Base-by-base conservation (phyloP, 2,888 invertebrate species). In the Lycaena phlaeas region DNA sequence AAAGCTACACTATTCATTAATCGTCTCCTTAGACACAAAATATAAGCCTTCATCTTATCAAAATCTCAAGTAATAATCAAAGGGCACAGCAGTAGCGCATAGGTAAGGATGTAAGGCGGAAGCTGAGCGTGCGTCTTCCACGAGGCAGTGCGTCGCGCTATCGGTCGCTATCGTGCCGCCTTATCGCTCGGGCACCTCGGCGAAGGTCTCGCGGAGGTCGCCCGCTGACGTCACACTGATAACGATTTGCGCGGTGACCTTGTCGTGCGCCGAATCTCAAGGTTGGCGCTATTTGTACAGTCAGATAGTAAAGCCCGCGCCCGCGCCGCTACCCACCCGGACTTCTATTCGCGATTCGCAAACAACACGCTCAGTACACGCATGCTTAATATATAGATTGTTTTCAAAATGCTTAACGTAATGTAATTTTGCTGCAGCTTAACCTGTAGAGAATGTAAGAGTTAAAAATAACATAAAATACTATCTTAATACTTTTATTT, bases 231-330 rank as follows among this genome's bases (percentile, higher is more conserved):
- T 81, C 79, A 81, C 70, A 57, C 65, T 82, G 84, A 84, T 84
- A 84, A 84, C 79, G 74, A 81, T 82, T 81, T 73, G 82, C 81
- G 76, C 74, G 72, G 63, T 81, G 82, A 81, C 82, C 82, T 82
- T 84, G 82, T 69, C 78, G 72, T 71, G 68, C 76, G 78, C 79
- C 78, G 72, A 84, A 84, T 73, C 65, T 69, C 82, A 82, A 84
- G 82, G 82, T 78, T 67, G 69, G 69, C 64, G 72, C 76, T 79
- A 81, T 84, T 82, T 81, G 82, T 73, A 81, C 71, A 73, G 73
- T 67, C 72, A 71, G 72, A 78, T 75, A 76, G 69, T 59, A 61
- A 56, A 60, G 60, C 48, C 52, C 51, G 51, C 52, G 40, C 48
- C 51, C 51, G 49, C 47, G 47, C 49, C 49, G 49, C 57, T 61